These are phyloP conservation scores for Epinotia ramella DNA, from an alignment of 2,888 invertebrate species.

Conservation along the genomic window DNA sequence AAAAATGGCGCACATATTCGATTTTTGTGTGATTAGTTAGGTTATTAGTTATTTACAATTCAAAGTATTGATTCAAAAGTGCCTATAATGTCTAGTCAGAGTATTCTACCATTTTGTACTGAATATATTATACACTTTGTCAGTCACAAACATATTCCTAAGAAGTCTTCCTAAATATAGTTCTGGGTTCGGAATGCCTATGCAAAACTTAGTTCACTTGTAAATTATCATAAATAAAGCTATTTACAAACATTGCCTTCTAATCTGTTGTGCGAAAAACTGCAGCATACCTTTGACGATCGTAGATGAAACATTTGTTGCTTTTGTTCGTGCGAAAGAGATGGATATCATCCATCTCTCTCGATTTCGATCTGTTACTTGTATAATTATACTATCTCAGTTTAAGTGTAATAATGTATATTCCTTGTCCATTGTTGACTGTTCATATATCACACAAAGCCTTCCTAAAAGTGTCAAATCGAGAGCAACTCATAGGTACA, in stretches of 20 bases:
- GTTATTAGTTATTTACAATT: slow-evolving; percentile 37
- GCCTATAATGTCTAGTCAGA: slow-evolving; percentile 46
- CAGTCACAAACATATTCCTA: not conserved
- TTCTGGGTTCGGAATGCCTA: not conserved
- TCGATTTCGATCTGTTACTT: too few relatives aligned
- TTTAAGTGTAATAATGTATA: too few relatives aligned
- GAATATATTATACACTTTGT: slow-evolving; percentile 30
- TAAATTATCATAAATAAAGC: not conserved
- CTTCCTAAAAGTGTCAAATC: not conserved
- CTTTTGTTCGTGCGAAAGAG: too few relatives aligned
- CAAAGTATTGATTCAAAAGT: slow-evolving; percentile 44
- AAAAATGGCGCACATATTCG: slow-evolving; percentile 5
- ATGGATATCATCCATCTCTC: too few relatives aligned
- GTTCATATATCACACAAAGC: not conserved
- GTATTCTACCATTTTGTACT: slow-evolving; percentile 39
- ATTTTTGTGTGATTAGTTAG: slow-evolving; percentile 44
- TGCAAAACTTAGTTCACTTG: not conserved
- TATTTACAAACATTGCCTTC: too few relatives aligned
- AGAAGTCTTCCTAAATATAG: slow-evolving; percentile 11
- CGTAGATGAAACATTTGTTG: too few relatives aligned
- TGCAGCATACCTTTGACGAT: too few relatives aligned
- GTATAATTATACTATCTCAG: too few relatives aligned
- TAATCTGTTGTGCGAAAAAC: too few relatives aligned
- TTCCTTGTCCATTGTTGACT: not conserved
- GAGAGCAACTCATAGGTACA: not conserved